Evolutionary conservation across 2,113 vertebrate genomes (phyloP).

Genomic region (Procavia capensis): DNA sequence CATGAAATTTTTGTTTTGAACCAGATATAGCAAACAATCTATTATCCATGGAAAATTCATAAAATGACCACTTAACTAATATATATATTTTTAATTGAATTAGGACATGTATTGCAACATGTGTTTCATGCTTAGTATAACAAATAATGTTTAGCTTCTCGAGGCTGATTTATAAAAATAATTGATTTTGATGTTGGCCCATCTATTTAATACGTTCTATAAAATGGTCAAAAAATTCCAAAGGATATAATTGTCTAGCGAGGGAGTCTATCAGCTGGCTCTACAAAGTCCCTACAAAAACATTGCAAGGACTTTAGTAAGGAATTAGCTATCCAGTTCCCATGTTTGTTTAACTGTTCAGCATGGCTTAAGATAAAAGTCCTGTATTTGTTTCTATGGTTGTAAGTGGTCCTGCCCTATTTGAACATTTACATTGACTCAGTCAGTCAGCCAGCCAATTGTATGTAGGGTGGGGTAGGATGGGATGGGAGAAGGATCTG

Average conservation of each 20-base stretch:
- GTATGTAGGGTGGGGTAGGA: background rate
- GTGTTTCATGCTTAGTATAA: slow-evolving; percentile 77
- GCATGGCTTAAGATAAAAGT: slow-evolving; percentile 50
- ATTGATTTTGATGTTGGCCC: slow-evolving; percentile 79
- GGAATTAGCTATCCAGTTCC: background rate
- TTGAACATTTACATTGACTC: slow-evolving; percentile 73
- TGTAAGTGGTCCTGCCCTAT: slow-evolving; percentile 62
- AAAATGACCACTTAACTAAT: slow-evolving; percentile 40
- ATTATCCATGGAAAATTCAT: slow-evolving; percentile 64
- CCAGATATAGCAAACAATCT: slow-evolving; percentile 41
- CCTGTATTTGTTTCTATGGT: slow-evolving; percentile 72
- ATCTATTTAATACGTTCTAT: slow-evolving; percentile 74
- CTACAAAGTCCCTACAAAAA: slow-evolving; percentile 18
- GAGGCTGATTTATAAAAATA: slow-evolving; percentile 76
- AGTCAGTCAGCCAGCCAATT: slow-evolving; percentile 44
- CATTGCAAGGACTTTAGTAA: background rate
- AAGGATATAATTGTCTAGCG: slow-evolving; percentile 43
- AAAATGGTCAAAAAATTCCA: slow-evolving; percentile 71
- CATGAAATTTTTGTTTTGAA: slow-evolving; percentile 62
- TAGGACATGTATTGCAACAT: slow-evolving; percentile 76
- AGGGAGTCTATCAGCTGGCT: background rate
- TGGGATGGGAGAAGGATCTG: slow-evolving; percentile 13
- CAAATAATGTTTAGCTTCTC: slow-evolving; percentile 78
- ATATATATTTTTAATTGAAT: slow-evolving; percentile 62
- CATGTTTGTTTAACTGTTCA: slow-evolving; percentile 54